Evolutionary conservation across 2,113 vertebrate species (phyloP).

Genomic region (Austrofundulus limnaeus): DNA sequence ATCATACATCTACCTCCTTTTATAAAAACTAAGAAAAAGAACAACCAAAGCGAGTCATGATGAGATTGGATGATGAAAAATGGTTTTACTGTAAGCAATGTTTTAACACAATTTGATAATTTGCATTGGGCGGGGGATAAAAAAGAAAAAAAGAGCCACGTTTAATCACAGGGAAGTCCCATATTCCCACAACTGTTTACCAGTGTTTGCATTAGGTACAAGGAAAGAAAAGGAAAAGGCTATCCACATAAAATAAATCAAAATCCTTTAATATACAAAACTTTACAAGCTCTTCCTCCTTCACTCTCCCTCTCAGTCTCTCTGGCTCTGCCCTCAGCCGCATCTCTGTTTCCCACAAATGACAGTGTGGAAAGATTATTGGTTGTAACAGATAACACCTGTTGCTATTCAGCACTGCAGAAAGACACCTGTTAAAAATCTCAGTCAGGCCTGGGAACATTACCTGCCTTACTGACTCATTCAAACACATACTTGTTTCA

Average conservation of each 20-base stretch:
- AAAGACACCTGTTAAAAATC: constrained; percentile 72
- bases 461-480: constrained; percentile 4
- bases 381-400: constrained; percentile 73
- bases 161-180: constrained; percentile 4
- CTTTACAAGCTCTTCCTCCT: neutral
- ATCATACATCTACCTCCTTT: too few species aligned
- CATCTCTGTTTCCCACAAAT: constrained; percentile 41
- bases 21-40: too few species aligned
- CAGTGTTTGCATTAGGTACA: constrained; percentile 19
- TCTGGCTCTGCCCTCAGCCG: neutral
- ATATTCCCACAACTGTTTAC: constrained; percentile 7
- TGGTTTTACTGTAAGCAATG: neutral
- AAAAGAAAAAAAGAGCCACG: neutral
- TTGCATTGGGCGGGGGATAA: neutral
- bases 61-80: too few species aligned
- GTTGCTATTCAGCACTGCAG: constrained; percentile 45
- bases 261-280: constrained; percentile 12
- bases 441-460: constrained; percentile 37
- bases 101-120: neutral
- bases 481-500: neutral
- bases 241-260: constrained; percentile 12
- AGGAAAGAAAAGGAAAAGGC: constrained; percentile 12
- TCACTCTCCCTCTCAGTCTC: constrained; percentile 4
- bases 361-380: constrained; percentile 57
- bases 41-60: too few species aligned